These are phyloP conservation scores for Polydrusus pterygomalis DNA, from an alignment of 2,888 invertebrate species.

Conservation along the genomic window DNA sequence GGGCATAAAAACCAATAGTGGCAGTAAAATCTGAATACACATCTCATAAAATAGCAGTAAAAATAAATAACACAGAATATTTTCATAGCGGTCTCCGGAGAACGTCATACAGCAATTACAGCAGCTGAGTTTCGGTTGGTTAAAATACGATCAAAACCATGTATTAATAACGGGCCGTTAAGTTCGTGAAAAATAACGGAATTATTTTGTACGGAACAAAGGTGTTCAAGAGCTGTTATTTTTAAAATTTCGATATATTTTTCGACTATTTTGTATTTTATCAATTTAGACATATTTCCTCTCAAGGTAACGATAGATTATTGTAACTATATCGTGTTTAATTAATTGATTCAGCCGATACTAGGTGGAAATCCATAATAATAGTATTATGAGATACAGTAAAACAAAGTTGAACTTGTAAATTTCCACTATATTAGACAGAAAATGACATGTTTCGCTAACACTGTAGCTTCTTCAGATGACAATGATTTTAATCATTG, in stretches of 20 bases:
- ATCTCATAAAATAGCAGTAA: constrained; percentile 18
- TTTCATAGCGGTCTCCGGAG: constrained; percentile 5
- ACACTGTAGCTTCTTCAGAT: too few relatives aligned
- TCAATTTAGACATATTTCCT: too few relatives aligned
- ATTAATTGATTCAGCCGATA: too few relatives aligned
- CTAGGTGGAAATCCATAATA: too few relatives aligned
- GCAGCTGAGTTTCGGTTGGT: background rate
- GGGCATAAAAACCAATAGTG: constrained; percentile 16
- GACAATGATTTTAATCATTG: too few relatives aligned
- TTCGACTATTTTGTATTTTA: too few relatives aligned
- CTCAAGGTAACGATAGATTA: too few relatives aligned
- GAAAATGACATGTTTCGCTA: too few relatives aligned
- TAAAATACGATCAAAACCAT: background rate
- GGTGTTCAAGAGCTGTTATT: background rate
- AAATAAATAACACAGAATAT: constrained; percentile 13
- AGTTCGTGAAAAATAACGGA: constrained; percentile 3
- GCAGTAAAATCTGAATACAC: constrained; percentile 10
- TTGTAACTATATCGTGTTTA: too few relatives aligned
- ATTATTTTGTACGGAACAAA: background rate
- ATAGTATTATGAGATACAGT: too few relatives aligned
- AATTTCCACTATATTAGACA: too few relatives aligned
- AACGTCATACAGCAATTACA: constrained; percentile 6
- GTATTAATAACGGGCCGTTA: constrained; percentile 8
- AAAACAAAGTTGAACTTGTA: too few relatives aligned
- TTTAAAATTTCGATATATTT: background rate